These are phyloP conservation scores for Lichenostomus cassidix DNA, from an alignment of 2,113 vertebrate species.

Conservation along the genomic window DNA sequence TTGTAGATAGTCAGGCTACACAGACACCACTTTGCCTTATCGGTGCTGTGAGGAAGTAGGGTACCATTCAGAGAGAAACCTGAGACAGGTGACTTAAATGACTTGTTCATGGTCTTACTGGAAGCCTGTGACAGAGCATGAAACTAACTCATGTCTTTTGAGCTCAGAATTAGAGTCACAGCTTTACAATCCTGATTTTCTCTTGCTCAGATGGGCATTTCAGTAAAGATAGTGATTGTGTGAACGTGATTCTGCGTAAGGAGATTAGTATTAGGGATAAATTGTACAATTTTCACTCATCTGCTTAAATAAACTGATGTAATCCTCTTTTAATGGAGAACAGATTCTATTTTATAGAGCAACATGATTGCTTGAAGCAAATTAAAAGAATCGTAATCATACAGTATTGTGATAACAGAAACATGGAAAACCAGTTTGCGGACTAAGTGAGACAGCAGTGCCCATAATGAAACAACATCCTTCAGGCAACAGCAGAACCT, in stretches of 20 bases:
- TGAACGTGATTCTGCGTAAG: neutral
- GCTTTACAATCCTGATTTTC: neutral
- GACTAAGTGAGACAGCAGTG: neutral
- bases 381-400: conserved; percentile 12
- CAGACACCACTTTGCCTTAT: neutral
- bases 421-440: conserved; percentile 41
- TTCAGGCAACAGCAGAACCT: conserved; percentile 9
- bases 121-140: neutral
- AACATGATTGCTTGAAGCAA: conserved; percentile 1
- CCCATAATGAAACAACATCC: conserved; percentile 5
- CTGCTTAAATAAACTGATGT: neutral
- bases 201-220: neutral
- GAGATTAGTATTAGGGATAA: neutral
- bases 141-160: neutral
- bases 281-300: neutral
- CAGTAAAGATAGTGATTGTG: neutral
- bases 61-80: neutral
- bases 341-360: neutral
- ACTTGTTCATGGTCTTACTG: neutral
- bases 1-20: neutral
- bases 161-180: neutral
- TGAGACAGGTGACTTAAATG: neutral
- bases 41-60: neutral
- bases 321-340: neutral
- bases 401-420: conserved; percentile 30